Percentiles rank a stretch among this genome's conserved stretches.
phyloP scores from a whole-genome alignment of 2,888 invertebrate species.

The Pyrrhosoma nymphula region DNA sequence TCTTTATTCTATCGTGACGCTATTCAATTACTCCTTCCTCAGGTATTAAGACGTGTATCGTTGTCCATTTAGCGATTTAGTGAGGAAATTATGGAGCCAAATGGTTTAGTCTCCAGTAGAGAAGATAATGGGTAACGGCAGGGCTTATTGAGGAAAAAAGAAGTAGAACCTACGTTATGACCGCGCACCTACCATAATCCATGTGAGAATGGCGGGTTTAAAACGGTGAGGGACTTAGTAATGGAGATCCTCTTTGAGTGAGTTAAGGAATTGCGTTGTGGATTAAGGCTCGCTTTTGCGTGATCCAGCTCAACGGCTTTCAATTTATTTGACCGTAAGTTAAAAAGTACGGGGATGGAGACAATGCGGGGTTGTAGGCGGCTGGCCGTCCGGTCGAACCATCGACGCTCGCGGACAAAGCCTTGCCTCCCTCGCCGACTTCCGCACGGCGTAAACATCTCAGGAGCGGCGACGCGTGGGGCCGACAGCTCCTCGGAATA shows the following conservation, averaged over 20 bases:
- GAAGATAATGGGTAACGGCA: no score
- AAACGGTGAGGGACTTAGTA: neutral
- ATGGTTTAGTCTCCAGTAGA: no score
- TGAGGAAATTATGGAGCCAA: no score
- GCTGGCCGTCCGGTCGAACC: neutral
- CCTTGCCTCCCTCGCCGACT: neutral
- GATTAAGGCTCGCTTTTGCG: constrained; percentile 18
- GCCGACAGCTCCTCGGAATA: neutral
- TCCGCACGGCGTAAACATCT: neutral
- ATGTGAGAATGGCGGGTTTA: neutral
- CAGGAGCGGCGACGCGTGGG: neutral
- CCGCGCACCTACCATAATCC: neutral
- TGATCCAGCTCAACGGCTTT: constrained; percentile 31
- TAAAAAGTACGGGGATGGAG: neutral
- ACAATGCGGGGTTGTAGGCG: neutral
- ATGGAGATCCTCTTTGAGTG: neutral
- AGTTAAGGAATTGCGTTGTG: neutral
- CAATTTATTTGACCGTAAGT: neutral
- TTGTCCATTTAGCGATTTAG: no score
- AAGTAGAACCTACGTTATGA: neutral
- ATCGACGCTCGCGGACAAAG: neutral
- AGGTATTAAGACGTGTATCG: no score
- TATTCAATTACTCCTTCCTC: neutral
- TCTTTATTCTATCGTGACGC: no score
- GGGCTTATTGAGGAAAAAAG: no score